A percentile compares a stretch with the other conserved stretches of the same genome.
Conservation (phyloP, 2,113 vertebrate genomes). For the Myodes glareolus region DNA sequence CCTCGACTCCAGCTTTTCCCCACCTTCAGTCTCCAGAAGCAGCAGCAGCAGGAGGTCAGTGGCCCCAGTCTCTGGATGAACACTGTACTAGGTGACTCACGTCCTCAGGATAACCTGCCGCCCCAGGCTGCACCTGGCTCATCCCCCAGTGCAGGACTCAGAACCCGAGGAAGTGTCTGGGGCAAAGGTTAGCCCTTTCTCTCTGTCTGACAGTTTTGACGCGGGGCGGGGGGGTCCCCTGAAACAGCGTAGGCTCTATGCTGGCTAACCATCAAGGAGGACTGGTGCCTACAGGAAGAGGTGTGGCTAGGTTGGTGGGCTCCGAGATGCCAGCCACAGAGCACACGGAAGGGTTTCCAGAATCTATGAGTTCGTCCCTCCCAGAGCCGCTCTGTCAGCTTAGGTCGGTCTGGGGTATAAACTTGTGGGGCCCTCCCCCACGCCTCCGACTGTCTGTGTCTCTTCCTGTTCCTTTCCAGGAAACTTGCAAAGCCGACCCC, state of each 20-base stretch:
- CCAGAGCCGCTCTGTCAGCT: not conserved
- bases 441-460: not conserved
- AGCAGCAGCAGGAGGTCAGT: not conserved
- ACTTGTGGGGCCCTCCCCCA: not conserved
- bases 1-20: not conserved
- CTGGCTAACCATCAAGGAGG: not conserved
- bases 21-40: not conserved
- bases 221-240: not conserved
- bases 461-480: not conserved
- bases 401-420: not conserved
- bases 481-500: not conserved
- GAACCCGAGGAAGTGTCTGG: not conserved
- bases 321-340: not conserved
- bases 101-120: not conserved
- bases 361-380: not conserved
- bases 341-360: not conserved
- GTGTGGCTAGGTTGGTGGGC: too few species aligned
- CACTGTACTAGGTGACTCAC: accelerated
- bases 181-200: not conserved
- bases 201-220: not conserved
- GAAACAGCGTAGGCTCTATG: not conserved
- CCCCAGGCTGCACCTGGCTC: not conserved
- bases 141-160: not conserved
- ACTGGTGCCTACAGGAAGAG: not conserved
- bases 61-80: accelerated